A percentile compares a stretch with the other conserved stretches of the same genome.
Evolutionary conservation across 1,140 invertebrate genomes (phyloP).

Genomic region (Drosophila aff.): DNA sequence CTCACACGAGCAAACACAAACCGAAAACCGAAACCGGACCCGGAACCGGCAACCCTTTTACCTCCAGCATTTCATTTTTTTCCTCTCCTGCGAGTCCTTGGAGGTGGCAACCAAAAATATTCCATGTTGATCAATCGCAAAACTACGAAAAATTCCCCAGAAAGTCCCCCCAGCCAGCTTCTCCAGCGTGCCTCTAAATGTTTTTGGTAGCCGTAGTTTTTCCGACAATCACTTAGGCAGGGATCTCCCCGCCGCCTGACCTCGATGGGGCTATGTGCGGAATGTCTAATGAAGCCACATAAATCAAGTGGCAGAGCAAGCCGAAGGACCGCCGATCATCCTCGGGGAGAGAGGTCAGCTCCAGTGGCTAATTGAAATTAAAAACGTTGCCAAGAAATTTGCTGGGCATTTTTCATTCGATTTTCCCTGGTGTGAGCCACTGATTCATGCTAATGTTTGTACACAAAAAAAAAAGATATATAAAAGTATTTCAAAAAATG

Average conservation of each 20-base stretch:
- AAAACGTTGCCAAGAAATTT: constrained; percentile 63
- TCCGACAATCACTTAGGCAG: constrained; percentile 66
- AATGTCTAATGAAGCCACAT: constrained; percentile 84
- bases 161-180: background rate
- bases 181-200: constrained; percentile 56
- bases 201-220: constrained; percentile 51
- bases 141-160: constrained; percentile 40
- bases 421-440: constrained; percentile 3
- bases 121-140: constrained; percentile 72
- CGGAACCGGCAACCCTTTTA: constrained; percentile 49
- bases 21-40: constrained; percentile 11
- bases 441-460: constrained; percentile 59
- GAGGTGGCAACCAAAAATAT: constrained; percentile 68
- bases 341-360: constrained; percentile 16
- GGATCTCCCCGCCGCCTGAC: background rate
- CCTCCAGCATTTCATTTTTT: constrained; percentile 20
- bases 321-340: constrained; percentile 7
- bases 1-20: constrained; percentile 67
- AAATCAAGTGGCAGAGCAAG: constrained; percentile 72
- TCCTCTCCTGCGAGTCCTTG: constrained; percentile 18
- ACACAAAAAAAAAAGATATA: too few relatives aligned
- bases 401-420: constrained; percentile 33
- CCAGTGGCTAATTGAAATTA: constrained; percentile 74
- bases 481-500: background rate
- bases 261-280: constrained; percentile 53